Evolutionary conservation across 2,888 invertebrate species (phyloP).

Genomic region (Parthenolecanium corni): DNA sequence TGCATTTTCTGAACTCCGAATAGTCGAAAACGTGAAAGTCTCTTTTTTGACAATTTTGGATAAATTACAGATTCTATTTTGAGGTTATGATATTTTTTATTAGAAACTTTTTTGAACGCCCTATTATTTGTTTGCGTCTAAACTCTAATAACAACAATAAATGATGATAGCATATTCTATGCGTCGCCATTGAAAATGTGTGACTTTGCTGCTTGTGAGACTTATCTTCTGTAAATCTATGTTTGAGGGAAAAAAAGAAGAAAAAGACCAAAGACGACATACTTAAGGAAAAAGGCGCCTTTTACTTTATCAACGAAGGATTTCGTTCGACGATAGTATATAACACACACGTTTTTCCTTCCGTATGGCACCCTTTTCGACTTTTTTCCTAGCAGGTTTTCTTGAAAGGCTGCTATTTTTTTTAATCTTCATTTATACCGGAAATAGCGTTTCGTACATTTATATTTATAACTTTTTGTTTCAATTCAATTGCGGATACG

Average conservation of each 20-base stretch:
- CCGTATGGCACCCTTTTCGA: too few relatives aligned
- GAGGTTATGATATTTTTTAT: too few relatives aligned
- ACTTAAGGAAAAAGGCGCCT: slow-evolving; percentile 24
- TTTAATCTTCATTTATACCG: slow-evolving; percentile 25
- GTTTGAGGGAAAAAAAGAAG: not conserved
- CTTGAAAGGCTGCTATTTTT: too few relatives aligned
- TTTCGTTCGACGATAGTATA: too few relatives aligned
- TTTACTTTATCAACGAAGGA: not conserved
- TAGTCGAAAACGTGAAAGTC: too few relatives aligned
- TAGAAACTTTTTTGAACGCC: too few relatives aligned
- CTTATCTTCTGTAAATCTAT: slow-evolving; percentile 16
- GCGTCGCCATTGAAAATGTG: slow-evolving; percentile 19
- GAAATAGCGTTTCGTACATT: slow-evolving; percentile 22
- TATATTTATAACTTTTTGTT: slow-evolving; percentile 29
- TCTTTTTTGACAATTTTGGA: too few relatives aligned
- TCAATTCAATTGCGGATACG: slow-evolving; percentile 27
- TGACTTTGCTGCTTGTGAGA: slow-evolving; percentile 16
- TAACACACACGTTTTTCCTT: too few relatives aligned
- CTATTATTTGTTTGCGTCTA: too few relatives aligned
- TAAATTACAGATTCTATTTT: too few relatives aligned
- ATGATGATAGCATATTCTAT: slow-evolving; percentile 23
- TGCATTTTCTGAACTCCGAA: too few relatives aligned
- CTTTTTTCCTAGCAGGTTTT: too few relatives aligned
- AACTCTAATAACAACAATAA: not conserved
- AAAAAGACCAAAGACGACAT: slow-evolving; percentile 4